These are phyloP conservation scores for Agonopterix subpropinquella DNA, from an alignment of 2,888 invertebrate species.

Conservation along the genomic window DNA sequence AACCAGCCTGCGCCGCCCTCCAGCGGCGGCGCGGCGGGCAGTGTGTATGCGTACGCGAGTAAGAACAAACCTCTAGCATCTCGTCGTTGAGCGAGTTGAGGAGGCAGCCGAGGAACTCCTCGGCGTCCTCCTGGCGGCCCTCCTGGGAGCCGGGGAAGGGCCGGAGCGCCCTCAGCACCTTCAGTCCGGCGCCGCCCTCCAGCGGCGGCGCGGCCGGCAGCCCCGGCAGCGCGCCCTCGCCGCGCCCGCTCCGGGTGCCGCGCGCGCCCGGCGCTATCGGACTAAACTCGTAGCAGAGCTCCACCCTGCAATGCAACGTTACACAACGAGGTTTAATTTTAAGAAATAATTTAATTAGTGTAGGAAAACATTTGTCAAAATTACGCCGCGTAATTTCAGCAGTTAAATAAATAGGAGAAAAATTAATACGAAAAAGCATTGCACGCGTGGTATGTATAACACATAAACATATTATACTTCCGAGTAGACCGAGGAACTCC, in stretches of 20 bases:
- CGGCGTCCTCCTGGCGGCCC: slow-evolving; percentile 97
- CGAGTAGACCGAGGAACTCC: too few species aligned
- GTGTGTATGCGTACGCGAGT: too few species aligned
- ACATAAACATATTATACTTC: too few species aligned
- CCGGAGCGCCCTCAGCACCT: slow-evolving; percentile 86
- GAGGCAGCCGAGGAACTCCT: slow-evolving; percentile 95
- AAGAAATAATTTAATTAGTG: too few species aligned
- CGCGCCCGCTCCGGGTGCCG: slow-evolving; percentile 42
- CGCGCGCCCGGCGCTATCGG: slow-evolving; percentile 65
- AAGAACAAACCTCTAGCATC: slow-evolving; percentile 87
- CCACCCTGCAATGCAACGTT: slow-evolving; percentile 77
- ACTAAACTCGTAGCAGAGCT: slow-evolving; percentile 87
- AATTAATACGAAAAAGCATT: too few species aligned
- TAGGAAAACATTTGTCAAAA: too few species aligned
- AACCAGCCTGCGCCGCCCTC: too few species aligned
- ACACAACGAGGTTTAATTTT: neutral
- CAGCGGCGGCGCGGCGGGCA: too few species aligned
- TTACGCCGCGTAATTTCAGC: too few species aligned
- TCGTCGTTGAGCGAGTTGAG: slow-evolving; percentile 97
- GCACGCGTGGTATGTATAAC: too few species aligned
- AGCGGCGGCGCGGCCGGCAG: slow-evolving; percentile 87
- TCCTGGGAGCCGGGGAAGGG: slow-evolving; percentile 80
- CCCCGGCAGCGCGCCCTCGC: slow-evolving; percentile 55
- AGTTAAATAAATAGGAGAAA: too few species aligned
- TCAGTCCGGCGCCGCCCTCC: slow-evolving; percentile 92